These are phyloP conservation scores for Petrolisthes cinctipes DNA, from an alignment of 2,888 invertebrate species.

Conservation along the genomic window DNA sequence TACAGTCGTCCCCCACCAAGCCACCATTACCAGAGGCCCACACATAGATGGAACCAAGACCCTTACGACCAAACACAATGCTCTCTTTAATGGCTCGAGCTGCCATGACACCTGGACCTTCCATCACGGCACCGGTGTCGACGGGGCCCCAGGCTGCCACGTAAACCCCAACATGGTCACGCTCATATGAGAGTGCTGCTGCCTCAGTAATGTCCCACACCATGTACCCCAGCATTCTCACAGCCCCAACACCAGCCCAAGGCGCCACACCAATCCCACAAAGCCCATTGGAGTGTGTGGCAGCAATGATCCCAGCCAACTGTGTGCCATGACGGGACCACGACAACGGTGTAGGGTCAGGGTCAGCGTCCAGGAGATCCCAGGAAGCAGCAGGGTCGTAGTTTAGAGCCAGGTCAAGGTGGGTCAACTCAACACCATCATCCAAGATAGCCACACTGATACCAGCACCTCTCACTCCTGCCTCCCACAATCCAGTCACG, in stretches of 20 bases:
- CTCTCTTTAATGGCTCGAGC: constrained; percentile 38
- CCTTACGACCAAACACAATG: constrained; percentile 56
- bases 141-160: constrained; percentile 51
- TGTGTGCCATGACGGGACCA: constrained; percentile 50
- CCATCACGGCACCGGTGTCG: constrained; percentile 45
- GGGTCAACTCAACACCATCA: constrained; percentile 46
- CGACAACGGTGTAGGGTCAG: constrained; percentile 43
- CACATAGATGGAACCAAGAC: constrained; percentile 70
- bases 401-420: constrained; percentile 44
- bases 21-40: constrained; percentile 72
- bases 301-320: constrained; percentile 46
- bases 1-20: constrained; percentile 70
- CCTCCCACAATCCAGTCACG: constrained; percentile 45
- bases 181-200: constrained; percentile 31
- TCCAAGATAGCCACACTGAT: constrained; percentile 47
- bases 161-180: constrained; percentile 50
- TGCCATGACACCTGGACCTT: constrained; percentile 46
- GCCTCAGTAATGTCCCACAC: constrained; percentile 45
- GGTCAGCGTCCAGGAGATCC: constrained; percentile 50
- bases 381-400: constrained; percentile 50
- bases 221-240: constrained; percentile 25
- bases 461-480: constrained; percentile 38
- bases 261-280: constrained; percentile 51
- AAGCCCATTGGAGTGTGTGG: constrained; percentile 39
- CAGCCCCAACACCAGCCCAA: constrained; percentile 34